A percentile compares a stretch with the other conserved stretches of the same genome.
These are phyloP conservation scores for Parauchenoglanis punctatus DNA, from an alignment of 2,797 vertebrate genomes.

Conservation along the genomic window DNA sequence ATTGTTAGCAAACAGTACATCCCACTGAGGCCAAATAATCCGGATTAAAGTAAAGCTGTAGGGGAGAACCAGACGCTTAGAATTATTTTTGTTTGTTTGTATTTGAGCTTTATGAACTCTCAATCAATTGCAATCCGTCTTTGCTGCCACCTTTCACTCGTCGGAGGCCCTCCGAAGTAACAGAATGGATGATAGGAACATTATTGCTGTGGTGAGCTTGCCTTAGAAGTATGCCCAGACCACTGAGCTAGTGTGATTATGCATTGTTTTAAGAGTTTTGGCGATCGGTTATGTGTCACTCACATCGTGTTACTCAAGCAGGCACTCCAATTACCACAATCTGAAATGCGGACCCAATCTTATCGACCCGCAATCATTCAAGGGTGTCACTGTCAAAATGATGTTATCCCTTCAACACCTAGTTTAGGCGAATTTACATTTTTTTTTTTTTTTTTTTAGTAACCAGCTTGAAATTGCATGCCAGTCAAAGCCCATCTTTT, in stretches of 20 bases:
- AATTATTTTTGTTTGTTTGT: not conserved
- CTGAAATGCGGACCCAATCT: slow-evolving; percentile 25
- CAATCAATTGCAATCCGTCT: not conserved
- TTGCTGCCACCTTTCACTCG: not conserved
- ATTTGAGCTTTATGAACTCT: not conserved
- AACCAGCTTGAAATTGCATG: slow-evolving; percentile 54
- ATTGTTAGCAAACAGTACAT: not conserved
- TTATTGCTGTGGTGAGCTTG: not conserved
- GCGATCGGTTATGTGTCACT: slow-evolving; percentile 14
- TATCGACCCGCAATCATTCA: slow-evolving; percentile 47
- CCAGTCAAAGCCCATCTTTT: slow-evolving; percentile 48
- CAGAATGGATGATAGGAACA: not conserved
- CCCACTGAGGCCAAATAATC: not conserved
- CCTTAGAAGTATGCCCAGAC: slow-evolving; percentile 5
- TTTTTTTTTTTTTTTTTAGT: not conserved
- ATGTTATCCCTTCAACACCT: slow-evolving; percentile 49
- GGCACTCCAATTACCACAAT: slow-evolving; percentile 48
- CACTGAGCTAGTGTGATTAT: slow-evolving; percentile 16
- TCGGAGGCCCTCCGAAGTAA: not conserved
- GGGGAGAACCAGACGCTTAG: not conserved
- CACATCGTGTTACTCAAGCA: slow-evolving; percentile 37
- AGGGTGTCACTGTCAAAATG: slow-evolving; percentile 47
- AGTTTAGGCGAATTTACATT: slow-evolving; percentile 43
- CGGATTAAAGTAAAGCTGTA: not conserved
- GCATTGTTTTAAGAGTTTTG: slow-evolving; percentile 43